A percentile compares a stretch with the other conserved stretches of the same genome.
Conservation (phyloP, 2,888 invertebrate genomes). For the Poecilobothrus nobilitatus region DNA sequence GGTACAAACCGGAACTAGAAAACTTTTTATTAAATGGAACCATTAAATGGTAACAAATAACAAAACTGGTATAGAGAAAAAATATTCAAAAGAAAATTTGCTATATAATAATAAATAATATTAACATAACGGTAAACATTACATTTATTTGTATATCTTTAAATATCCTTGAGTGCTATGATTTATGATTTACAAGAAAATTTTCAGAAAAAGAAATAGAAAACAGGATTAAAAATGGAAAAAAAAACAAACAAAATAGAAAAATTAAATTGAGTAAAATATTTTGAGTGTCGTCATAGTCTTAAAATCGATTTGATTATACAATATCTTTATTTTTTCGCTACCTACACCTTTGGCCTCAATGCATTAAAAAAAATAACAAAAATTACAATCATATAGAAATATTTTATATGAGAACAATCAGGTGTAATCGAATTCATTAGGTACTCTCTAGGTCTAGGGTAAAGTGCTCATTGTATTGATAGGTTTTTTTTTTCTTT, state of each 20-base stretch:
- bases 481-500: neutral
- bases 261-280: neutral
- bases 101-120: too few species aligned
- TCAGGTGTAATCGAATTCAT: neutral
- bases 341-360: too few species aligned
- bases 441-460: neutral
- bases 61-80: too few species aligned
- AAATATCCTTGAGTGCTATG: neutral
- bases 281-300: constrained; percentile 1
- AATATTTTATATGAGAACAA: neutral
- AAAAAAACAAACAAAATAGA: too few species aligned
- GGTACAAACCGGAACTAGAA: too few species aligned
- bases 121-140: too few species aligned
- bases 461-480: neutral
- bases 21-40: too few species aligned
- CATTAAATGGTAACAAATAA: too few species aligned
- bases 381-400: neutral
- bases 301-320: neutral
- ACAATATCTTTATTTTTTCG: too few species aligned
- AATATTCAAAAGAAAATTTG: too few species aligned
- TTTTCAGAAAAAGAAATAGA: neutral
- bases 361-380: neutral
- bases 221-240: too few species aligned
- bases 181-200: neutral
- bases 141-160: neutral